These are phyloP conservation scores for Drosophila athabasca DNA, from an alignment of 1,140 invertebrate species.

Conservation along the genomic window DNA sequence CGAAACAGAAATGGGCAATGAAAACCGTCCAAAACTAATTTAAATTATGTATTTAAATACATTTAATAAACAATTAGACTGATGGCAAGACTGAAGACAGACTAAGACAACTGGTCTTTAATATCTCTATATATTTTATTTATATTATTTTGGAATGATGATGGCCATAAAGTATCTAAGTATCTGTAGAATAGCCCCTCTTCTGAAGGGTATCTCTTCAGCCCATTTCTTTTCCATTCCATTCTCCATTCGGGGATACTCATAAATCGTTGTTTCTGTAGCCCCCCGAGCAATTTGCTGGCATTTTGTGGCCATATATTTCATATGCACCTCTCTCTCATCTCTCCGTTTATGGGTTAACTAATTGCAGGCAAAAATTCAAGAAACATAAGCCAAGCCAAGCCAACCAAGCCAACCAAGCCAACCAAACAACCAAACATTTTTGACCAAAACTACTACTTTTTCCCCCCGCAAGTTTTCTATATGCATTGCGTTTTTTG, in stretches of 20 bases:
- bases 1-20: constrained; percentile 1
- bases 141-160: too few species aligned
- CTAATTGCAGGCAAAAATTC: constrained; percentile 49
- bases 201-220: background rate
- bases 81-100: too few species aligned
- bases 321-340: constrained; percentile 44
- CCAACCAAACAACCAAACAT: background rate
- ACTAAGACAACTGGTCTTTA: too few species aligned
- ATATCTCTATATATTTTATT: too few species aligned
- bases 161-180: too few species aligned
- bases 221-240: background rate
- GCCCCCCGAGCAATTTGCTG: constrained; percentile 25
- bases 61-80: too few species aligned
- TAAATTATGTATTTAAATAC: too few species aligned
- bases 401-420: too few species aligned
- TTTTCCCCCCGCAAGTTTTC: constrained; percentile 6
- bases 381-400: constrained; percentile 28
- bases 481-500: constrained; percentile 5
- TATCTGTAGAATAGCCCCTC: too few species aligned
- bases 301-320: constrained; percentile 36
- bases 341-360: constrained; percentile 40
- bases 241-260: background rate
- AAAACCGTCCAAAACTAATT: too few species aligned
- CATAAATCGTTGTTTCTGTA: constrained; percentile 35
- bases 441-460: constrained; percentile 18